Base-by-base conservation (phyloP, 53 echinoderm and acorn worm species). In the Temnopleurus reevesii region DNA sequence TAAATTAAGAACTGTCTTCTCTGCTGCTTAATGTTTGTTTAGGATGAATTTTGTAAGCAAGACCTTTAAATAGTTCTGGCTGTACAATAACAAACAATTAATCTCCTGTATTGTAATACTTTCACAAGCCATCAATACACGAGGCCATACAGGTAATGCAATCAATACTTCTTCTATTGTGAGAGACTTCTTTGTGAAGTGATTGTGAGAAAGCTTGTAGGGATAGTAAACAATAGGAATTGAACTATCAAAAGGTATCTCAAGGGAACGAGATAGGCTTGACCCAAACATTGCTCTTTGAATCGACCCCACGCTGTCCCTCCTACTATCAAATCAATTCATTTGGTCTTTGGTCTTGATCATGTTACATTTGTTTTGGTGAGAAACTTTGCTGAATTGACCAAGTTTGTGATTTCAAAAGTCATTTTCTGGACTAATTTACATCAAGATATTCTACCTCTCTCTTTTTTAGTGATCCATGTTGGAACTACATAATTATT, bases 131-230 rank as follows among this genome's bases (percentile, higher is more conserved):
- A 66, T 66, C 66, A 66, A 66, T 66, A 21, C 66, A 66, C 66
- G 36, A 66, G n/a, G 41, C 66, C 66, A 35, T 35, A n/a, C n/a
- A n/a, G n/a, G 66, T 66, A 19, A 38, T n/a, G 0, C 2, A n/a
- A 66, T 66, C 66, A 17, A 66, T 66, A 66, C 7, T 38, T 38
- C 7, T 66, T 6, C 66, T 66, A 66, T 66, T 66, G 66, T 66
- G 35, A 19, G 66, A 36, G 36, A 9, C n/a, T n/a, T 41, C n/a
- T 41, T 66, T 66, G 19, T n/a, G 21, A 19, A 21, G 12, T 38
- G n/a, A 38, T 4, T 66, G 36, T 3, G 2, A 66, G 66, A 66
- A 66, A 66, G 66, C 66, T 38, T n/a, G 61, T 61, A 31, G 18
- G 36, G 35, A 1, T 38, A 13, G 79, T 3, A 28, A 29, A 77